Percentiles rank a stretch among this genome's conserved stretches.
phyloP scores from a whole-genome alignment of 2,113 vertebrate genomes.

The Holacanthus passer region DNA sequence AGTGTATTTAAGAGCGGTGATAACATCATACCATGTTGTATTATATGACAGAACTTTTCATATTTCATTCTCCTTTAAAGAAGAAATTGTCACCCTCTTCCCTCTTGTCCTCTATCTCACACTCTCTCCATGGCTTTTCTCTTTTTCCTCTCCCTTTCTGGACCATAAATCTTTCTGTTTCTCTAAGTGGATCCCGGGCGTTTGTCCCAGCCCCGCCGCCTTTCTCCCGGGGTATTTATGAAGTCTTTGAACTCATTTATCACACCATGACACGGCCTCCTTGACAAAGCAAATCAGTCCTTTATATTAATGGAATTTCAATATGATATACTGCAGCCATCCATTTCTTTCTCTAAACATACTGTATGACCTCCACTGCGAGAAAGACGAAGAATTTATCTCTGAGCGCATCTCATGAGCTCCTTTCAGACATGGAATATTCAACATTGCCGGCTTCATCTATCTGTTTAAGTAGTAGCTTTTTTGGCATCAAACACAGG shows the following conservation, averaged over 20 bases:
- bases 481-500: slow-evolving; percentile 31
- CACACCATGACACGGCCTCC: slow-evolving; percentile 62
- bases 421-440: background rate
- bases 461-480: slow-evolving; percentile 10
- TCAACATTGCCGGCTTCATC: background rate
- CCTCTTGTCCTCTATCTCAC: slow-evolving; percentile 16
- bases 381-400: slow-evolving; percentile 34
- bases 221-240: slow-evolving; percentile 69
- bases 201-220: slow-evolving; percentile 64
- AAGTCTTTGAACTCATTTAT: slow-evolving; percentile 71
- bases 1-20: background rate
- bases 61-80: background rate
- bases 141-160: slow-evolving; percentile 37
- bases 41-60: background rate
- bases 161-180: slow-evolving; percentile 69
- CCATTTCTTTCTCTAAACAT: slow-evolving; percentile 66
- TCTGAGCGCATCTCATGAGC: slow-evolving; percentile 31
- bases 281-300: slow-evolving; percentile 58
- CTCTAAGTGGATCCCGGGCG: slow-evolving; percentile 78
- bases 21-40: background rate
- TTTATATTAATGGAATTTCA: slow-evolving; percentile 74
- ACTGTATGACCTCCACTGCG: slow-evolving; percentile 22
- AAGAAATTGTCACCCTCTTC: slow-evolving; percentile 9
- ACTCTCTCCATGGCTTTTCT: slow-evolving; percentile 42
- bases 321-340: slow-evolving; percentile 59